Evolutionary conservation across 2,888 invertebrate genomes (phyloP), one percentile per base, ranked within the genome.

Genomic region (Epinotia bilunana): DNA sequence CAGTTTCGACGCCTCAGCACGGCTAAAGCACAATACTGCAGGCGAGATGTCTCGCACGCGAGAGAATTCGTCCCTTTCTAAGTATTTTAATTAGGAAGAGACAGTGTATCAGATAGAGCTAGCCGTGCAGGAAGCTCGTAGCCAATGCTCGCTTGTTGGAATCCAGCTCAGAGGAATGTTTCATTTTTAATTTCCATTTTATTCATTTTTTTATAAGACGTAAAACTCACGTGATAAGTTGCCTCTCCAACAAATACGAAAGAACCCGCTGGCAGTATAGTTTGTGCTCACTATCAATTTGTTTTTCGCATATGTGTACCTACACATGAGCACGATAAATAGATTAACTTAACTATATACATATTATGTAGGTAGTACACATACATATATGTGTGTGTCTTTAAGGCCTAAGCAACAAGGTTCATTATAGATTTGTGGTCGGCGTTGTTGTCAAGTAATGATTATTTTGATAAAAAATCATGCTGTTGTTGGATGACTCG

Each of bases 401-500:
- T 18, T 18, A 55, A 65, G 2, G 0, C 2, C 2, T 16, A 65
- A 9, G 46, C n/a, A 12, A n/a, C 23, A 55, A 33, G 12, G 65
- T 18, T 11, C 16, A 33, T 33, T 18, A 1, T 53, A 6, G 9
- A 49, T 1, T 11, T 23, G 11, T 16, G 7, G 0, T 11, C 2
- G 4, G 2, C 16, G 12, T 28, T 65, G 53, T 65, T 33, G 65
- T 12, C 33, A 18, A 12, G 18, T 65, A 65, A 65, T 55, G 12
- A 53, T 65, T 65, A 65, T 18, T 28, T 9, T 55, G 65, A 65
- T 65, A 55, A 65, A 55, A 65, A 53, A 65, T 2, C 20, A 55
- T 65, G 65, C 65, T 53, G 65, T 28, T 20, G 28, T 11, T 33
- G 53, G 33, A 65, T 65, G 65, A 65, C 33, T 65, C 0, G 65